Evolutionary conservation across 1,140 invertebrate species (phyloP).

Genomic region (Diabrotica undecimpunctata): DNA sequence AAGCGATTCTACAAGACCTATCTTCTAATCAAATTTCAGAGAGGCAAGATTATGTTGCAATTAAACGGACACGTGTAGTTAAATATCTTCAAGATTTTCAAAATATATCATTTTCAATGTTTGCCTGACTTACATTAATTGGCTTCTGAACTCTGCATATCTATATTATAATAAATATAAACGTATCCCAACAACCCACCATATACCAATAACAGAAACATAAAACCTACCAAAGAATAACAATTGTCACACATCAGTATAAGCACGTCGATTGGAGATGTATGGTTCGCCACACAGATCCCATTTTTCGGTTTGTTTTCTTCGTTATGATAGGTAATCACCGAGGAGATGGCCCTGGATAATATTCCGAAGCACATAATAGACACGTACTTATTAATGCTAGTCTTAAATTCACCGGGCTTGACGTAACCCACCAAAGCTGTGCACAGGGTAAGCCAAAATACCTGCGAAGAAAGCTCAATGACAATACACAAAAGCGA

Average conservation of each 20-base stretch:
- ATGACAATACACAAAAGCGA: neutral
- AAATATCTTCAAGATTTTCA: too few species aligned
- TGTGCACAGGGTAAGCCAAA: constrained; percentile 79
- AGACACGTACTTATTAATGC: constrained; percentile 73
- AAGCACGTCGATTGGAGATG: constrained; percentile 96
- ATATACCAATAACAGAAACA: neutral
- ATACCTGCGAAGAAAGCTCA: constrained; percentile 58
- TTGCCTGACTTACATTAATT: too few species aligned
- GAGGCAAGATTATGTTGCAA: too few species aligned
- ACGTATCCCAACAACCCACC: too few species aligned
- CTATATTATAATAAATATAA: too few species aligned
- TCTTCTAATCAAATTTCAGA: too few species aligned
- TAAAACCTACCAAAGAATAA: constrained; percentile 89
- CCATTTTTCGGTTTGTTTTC: constrained; percentile 77
- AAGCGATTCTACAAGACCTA: too few species aligned
- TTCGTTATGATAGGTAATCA: constrained; percentile 85
- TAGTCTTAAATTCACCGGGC: constrained; percentile 70
- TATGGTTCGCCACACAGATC: constrained; percentile 99
- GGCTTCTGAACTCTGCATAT: too few species aligned
- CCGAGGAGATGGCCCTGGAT: constrained; percentile 80
- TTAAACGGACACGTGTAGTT: too few species aligned
- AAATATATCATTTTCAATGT: too few species aligned
- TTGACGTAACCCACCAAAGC: constrained; percentile 79
- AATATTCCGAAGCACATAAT: constrained; percentile 87
- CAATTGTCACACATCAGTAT: constrained; percentile 96